A percentile compares a stretch with the other conserved stretches of the same genome.
These are phyloP conservation scores for Euzophera pinguis DNA, from an alignment of 2,888 invertebrate species.

Conservation along the genomic window DNA sequence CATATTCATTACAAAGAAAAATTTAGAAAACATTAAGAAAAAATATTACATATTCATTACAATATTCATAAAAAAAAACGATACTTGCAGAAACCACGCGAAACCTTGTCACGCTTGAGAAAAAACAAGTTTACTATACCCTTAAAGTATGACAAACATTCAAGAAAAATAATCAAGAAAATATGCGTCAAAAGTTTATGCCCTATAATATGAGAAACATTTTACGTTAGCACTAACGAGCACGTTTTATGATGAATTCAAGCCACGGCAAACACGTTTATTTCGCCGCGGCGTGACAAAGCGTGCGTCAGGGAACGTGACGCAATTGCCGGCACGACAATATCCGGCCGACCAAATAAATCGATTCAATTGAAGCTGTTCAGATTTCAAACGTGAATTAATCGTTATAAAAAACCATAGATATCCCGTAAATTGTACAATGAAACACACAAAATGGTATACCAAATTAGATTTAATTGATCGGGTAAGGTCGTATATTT, in stretches of 20 bases:
- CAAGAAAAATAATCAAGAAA: background rate
- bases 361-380: background rate
- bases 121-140: too few species aligned
- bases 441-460: too few species aligned
- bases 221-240: background rate
- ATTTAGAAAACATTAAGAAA: too few species aligned
- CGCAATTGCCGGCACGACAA: slow-evolving; percentile 8
- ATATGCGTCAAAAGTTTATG: background rate
- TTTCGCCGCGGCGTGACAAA: slow-evolving; percentile 10
- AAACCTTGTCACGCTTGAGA: too few species aligned
- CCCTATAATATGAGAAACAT: slow-evolving; percentile 13
- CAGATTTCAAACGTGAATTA: background rate
- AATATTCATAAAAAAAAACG: too few species aligned
- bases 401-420: background rate
- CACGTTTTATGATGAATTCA: slow-evolving; percentile 11
- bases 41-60: too few species aligned
- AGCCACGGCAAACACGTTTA: slow-evolving; percentile 12
- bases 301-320: slow-evolving; percentile 10
- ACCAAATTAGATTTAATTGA: too few species aligned
- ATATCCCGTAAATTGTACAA: too few species aligned
- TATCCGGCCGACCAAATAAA: slow-evolving; percentile 5
- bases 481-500: too few species aligned
- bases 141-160: background rate
- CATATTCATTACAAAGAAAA: too few species aligned
- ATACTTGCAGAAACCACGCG: too few species aligned